Evolutionary conservation across 92 coral and sea anemone genomes (phyloP), one percentile per base, ranked within the genome.

Genomic region (Epizoanthus fatuus): DNA sequence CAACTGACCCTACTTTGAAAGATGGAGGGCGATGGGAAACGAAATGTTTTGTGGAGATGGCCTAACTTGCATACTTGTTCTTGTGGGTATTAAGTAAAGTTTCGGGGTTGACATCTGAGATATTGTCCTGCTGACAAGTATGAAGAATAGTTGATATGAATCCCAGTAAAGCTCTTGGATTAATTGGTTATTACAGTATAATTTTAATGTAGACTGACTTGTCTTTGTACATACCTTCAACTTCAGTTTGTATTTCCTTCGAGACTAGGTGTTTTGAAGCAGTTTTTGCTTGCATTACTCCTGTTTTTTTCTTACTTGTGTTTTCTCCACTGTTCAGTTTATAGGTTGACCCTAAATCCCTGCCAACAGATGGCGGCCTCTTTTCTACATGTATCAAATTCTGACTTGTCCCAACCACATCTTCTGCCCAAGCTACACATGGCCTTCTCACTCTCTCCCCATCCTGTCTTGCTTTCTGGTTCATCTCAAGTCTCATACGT

Each of bases 401-500:
- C 62, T 84, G 51, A n/a, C 35, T 25, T 81, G 70, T 49, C 72
- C 84, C 45, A 62, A 37, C 81, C 63, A 38, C 73, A 63, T 29
- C 69, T 54, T 54, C 63, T 69, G 64, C 38, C 71, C 63, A 49
- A 60, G 74, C 70, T 45, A 75, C 89, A 86, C 80, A 74, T 2
- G 62, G 62, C 83, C 86, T 89, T 2, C 80, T 73, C 39, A 69
- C 75, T 56, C 70, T 73, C 7, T 68, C 66, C 63, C 44, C 67
- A 39, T 69, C 39, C 57, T 68, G 63, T 49, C 58, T 72, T 67
- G 80, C 85, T 77, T 81, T 91, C 72, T 85, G 93, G 56, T 91
- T 95, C 87, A 93, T 59, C 72, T 89, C 93, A 3, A 95, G 89
- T 59, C 99, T 85, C 95, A 97, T 87, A 10, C 83, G 88, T 56